Conservation (phyloP, 2,113 vertebrate genomes). For the Cariama cristata region DNA sequence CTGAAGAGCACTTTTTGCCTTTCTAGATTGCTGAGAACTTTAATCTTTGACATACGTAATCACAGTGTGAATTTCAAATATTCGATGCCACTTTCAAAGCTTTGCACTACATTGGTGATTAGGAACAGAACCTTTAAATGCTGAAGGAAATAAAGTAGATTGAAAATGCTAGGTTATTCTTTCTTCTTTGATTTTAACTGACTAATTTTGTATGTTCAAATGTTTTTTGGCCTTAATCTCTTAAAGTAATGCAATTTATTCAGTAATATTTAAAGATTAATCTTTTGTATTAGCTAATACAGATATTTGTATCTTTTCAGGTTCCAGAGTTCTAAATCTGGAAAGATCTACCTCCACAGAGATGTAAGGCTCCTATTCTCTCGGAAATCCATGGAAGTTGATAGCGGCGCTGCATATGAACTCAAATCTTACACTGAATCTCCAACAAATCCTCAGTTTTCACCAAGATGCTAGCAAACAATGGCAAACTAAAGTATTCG, state of each 20-base stretch:
- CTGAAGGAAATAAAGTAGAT: not conserved
- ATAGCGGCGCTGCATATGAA: slow-evolving; percentile 98
- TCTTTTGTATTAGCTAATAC: not conserved
- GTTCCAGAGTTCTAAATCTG: slow-evolving; percentile 99
- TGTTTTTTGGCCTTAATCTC: not conserved
- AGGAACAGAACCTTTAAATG: not conserved
- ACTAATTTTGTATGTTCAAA: not conserved
- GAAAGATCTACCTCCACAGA: slow-evolving; percentile 99
- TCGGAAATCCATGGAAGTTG: slow-evolving; percentile 99
- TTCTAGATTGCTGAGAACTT: not conserved
- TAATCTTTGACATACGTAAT: accelerated
- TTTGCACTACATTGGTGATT: not conserved
- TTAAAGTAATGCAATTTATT: not conserved
- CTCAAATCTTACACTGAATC: slow-evolving; percentile 98
- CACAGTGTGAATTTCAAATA: not conserved
- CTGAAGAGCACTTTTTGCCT: not conserved
- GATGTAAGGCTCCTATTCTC: slow-evolving; percentile 98
- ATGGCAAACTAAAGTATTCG: not conserved
- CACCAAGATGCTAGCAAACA: slow-evolving; percentile 88
- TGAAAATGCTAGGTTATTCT: not conserved
- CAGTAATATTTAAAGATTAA: not conserved
- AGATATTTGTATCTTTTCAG: slow-evolving; percentile 71
- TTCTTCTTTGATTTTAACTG: not conserved
- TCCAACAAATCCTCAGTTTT: slow-evolving; percentile 94
- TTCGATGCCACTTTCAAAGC: not conserved